Evolutionary conservation across 2,888 invertebrate genomes (phyloP).

Genomic region (Nephrotoma appendiculata): DNA sequence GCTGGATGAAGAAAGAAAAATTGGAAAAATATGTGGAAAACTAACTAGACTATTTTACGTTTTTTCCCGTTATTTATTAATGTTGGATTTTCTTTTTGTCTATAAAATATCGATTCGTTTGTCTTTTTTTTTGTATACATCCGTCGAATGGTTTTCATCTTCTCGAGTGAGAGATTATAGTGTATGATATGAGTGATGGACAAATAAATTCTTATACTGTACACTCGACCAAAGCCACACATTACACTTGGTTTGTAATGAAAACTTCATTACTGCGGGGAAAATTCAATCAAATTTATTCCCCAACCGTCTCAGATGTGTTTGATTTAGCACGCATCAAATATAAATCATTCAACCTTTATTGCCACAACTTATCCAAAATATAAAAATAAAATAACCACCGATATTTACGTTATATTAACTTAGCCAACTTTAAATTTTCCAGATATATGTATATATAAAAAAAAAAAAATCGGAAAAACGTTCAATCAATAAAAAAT

Average conservation of each 20-base stretch:
- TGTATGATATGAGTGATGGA: background rate
- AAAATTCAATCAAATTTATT: background rate
- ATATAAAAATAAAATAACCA: background rate
- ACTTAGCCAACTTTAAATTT: background rate
- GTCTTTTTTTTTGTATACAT: background rate
- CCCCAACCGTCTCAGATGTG: background rate
- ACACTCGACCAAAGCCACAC: background rate
- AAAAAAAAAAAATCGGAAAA: background rate
- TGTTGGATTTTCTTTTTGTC: background rate
- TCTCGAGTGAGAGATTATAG: background rate
- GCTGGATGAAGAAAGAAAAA: background rate
- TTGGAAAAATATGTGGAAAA: background rate
- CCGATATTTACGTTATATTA: background rate
- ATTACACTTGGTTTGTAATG: background rate
- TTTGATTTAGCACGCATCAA: background rate
- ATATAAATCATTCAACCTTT: background rate
- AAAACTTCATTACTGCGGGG: background rate
- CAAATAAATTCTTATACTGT: background rate
- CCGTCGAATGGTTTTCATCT: background rate
- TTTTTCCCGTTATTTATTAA: background rate
- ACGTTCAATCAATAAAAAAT: background rate
- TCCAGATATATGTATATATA: background rate
- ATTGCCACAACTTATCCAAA: background rate
- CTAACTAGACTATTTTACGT: background rate
- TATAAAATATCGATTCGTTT: background rate